Percentiles rank a stretch among this genome's conserved stretches.
These are phyloP conservation scores for Hirtodrosophila histrioides DNA, from an alignment of 2,888 invertebrate species.

Conservation along the genomic window DNA sequence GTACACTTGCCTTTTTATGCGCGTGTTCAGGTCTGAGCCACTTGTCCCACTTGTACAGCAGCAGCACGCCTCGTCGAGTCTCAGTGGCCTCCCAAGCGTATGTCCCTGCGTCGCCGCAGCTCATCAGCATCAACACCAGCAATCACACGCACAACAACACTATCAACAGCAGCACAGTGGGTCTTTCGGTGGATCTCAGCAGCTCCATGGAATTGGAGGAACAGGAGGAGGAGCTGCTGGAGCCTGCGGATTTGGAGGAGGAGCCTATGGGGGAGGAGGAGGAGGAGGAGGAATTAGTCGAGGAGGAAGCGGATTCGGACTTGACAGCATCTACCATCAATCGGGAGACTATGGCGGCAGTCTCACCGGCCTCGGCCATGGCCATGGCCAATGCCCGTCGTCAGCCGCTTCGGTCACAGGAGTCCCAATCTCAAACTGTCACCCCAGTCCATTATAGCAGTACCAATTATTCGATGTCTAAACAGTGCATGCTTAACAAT, in stretches of 20 bases:
- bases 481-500: slow-evolving; percentile 83
- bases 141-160: slow-evolving; percentile 80
- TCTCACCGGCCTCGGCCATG: slow-evolving; percentile 73
- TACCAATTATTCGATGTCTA: slow-evolving; percentile 85
- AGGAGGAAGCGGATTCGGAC: slow-evolving; percentile 84
- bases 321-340: slow-evolving; percentile 86
- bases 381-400: slow-evolving; percentile 82
- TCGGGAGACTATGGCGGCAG: slow-evolving; percentile 85
- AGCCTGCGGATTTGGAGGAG: slow-evolving; percentile 77
- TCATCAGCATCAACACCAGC: slow-evolving; percentile 82
- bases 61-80: slow-evolving; percentile 84
- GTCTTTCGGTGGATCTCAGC: slow-evolving; percentile 84
- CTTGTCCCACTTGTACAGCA: slow-evolving; percentile 85
- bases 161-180: slow-evolving; percentile 83
- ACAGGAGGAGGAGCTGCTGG: slow-evolving; percentile 75
- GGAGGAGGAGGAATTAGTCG: slow-evolving; percentile 82
- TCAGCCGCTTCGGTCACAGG: slow-evolving; percentile 83
- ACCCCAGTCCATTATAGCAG: slow-evolving; percentile 85
- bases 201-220: slow-evolving; percentile 85
- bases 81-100: slow-evolving; percentile 84
- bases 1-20: slow-evolving; percentile 48
- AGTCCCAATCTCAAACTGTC: slow-evolving; percentile 84
- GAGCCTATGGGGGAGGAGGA: slow-evolving; percentile 81
- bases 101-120: slow-evolving; percentile 84
- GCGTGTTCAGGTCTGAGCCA: slow-evolving; percentile 83